Base-by-base conservation (phyloP, 2,888 invertebrate genomes). In the Caenorhabditis drosophilae region DNA sequence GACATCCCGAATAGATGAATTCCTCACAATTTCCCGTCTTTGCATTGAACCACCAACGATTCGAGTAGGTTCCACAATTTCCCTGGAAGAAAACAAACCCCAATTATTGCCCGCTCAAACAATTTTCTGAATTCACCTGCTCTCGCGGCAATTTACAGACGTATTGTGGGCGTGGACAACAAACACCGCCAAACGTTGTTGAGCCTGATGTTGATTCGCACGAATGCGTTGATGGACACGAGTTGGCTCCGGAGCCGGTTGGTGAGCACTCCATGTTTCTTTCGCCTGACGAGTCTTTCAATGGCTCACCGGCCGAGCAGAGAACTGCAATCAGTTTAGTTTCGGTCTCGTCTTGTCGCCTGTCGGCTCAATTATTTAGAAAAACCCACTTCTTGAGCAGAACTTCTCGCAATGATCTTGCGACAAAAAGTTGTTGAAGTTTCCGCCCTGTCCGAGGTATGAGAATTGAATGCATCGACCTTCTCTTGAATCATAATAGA, bases 1-100 rank as follows among this genome's bases (percentile, higher is more conserved):
- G 77, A 52, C 79, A 79, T 22, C 79, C 83, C 1, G 79, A 79
- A 56, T 83, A 83, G 68, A 78, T 79, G 73, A 83, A 83, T 63
- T 81, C 80, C 47, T 83, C 82, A 67, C 83, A 83, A 67, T 80
- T 83, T 46, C 83, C 83, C 20, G 83, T 80, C 55, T 79, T 81
- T 16, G 83, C 82, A 57, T 83, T 83, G 73, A 80, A 83, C 81
- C 81, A 83, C 83, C 83, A 83, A 11, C 83, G 74, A 56, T 78
- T 82, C 40, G 75, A 76, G 63, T 80, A 80, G 7, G 79, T 81
- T 41, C 80, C 81, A 60, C 83, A 83, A 68, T 79, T 82, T 44
- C 83, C 64, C n/a, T n/a, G n/a, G n/a, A n/a, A n/a, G n/a, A n/a
- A n/a, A n/a, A n/a, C n/a, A n/a, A n/a, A n/a, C n/a, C n/a, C n/a